Evolutionary conservation across 2,888 invertebrate species (phyloP), one percentile per base, ranked within the genome.

Genomic region (Hirtodrosophila confusa): DNA sequence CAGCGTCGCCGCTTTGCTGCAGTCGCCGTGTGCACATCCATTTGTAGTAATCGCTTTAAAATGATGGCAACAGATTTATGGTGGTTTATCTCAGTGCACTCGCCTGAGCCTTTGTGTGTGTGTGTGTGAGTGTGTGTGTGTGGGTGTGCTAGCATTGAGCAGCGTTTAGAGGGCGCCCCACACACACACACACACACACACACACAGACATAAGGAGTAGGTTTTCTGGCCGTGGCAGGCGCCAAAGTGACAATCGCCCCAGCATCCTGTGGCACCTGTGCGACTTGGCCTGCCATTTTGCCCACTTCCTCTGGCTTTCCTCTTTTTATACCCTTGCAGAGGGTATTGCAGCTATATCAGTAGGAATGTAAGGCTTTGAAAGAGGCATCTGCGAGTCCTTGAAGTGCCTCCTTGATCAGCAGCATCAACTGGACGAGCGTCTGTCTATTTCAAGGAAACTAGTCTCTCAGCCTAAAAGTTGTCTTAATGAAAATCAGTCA

Each of bases 61-160:
- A 86, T 86, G 88, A 88, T 85, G 88, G 83, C 88, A 88, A 82
- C 88, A 88, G 88, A 88, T 88, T 88, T 88, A 88, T 88, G 85
- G 88, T 88, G 86, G 88, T 88, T 88, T 88, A 88, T 88, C 88
- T 85, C 76, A 77, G 82, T 86, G 85, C 88, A 85, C 73, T 80
- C 75, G 79, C 55, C 66, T 75, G 77, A 71, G 63, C 69, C 55
- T 54, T 36, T 45, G 41, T 31, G 40, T 35, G 29, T 33, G 35
- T 29, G 35, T 40, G 17, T 24, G 41, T 60, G n/a, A n/a, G n/a
- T 75, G 62, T 69, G 58, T 37, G 37, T 37, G 37, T 40, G 39
- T 50, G 50, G 39, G 31, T 48, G 41, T 37, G 51, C 39, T 40
- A 55, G 48, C 51, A 55, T 43, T 29, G 49, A 11, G 44, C 40